These are phyloP conservation scores for Pseudochaenichthys georgianus DNA, from an alignment of 2,797 vertebrate species.

Conservation along the genomic window DNA sequence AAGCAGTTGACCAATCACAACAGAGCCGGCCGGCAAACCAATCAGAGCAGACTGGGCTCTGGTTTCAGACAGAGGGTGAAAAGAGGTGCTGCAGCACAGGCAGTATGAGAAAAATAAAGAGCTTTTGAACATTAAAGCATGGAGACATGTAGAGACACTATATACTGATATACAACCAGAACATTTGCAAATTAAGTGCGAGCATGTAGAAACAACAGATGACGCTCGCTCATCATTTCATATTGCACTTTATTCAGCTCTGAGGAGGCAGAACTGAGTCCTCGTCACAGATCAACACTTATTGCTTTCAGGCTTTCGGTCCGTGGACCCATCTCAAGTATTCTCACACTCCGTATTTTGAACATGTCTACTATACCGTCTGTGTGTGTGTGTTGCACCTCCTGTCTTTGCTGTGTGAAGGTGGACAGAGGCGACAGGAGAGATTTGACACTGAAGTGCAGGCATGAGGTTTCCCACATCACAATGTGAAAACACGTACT, in stretches of 20 bases:
- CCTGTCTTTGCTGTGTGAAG: not conserved
- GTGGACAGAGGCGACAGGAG: constrained; percentile 9
- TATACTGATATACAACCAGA: too few relatives aligned
- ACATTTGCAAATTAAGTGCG: too few relatives aligned
- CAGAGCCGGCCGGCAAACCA: too few relatives aligned
- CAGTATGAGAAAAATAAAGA: too few relatives aligned
- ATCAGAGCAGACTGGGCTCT: too few relatives aligned
- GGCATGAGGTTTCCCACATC: constrained; percentile 13
- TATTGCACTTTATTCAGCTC: constrained; percentile 89
- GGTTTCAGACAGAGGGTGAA: too few relatives aligned
- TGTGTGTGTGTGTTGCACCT: constrained; percentile 28
- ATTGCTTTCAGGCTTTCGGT: constrained; percentile 76
- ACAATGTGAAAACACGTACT: constrained; percentile 36
- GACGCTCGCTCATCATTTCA: constrained; percentile 50
- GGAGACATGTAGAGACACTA: too few relatives aligned
- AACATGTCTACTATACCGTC: constrained; percentile 6
- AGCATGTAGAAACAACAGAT: constrained; percentile 13
- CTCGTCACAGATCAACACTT: constrained; percentile 75
- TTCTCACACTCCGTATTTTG: constrained; percentile 15
- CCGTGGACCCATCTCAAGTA: constrained; percentile 43
- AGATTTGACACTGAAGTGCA: constrained; percentile 18
- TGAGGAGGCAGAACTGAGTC: constrained; percentile 47
- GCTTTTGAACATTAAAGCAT: too few relatives aligned
- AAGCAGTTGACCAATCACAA: too few relatives aligned
- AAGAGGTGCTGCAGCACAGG: too few relatives aligned